Evolutionary conservation across 35 echinoderm and acorn worm species (phyloP), one percentile per base, ranked within the genome.

Genomic region (Heliocidaris tuberculata): DNA sequence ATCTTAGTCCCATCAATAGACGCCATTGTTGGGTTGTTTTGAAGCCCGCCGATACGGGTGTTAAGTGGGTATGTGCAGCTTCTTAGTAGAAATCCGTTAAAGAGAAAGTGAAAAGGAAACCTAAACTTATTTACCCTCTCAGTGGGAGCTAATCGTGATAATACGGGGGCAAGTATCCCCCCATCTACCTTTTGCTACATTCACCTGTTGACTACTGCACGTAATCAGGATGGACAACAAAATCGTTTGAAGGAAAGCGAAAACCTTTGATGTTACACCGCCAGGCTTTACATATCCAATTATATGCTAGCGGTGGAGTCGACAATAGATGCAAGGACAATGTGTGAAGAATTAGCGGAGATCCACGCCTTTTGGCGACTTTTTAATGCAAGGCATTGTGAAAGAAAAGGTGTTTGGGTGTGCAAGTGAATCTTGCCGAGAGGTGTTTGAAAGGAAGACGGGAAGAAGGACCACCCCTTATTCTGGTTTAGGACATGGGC

Each of bases 351-450:
- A 47, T 89, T 89, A 89, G 31, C 8, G 47, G 87, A 89, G 47
- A 47, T 89, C 35, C 29, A 89, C 47, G 87, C 87, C 24, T 32
- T 21, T 48, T 89, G 87, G 31, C 24, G 87, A 47, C 1, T 89
- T 32, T 89, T 89, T 89, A 24, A 13, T 42, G 47, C 87, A 32
- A 89, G 4, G 15, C 35, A 15, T 89, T 48, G 47, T 89, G 31
- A 78, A 78, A 47, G 87, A 32, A 89, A 89, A 89, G 31, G 31
- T 89, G 87, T 89, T 89, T 89, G 87, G 87, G 87, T 89, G 87
- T 1, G 24, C 87, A 30, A 6, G 9, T 89, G 12, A 48, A 30
- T 17, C 31, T 32, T 88, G 86, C 31, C 4, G 86, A 88, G 31
- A 48, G 86, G 10, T 88, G 12, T 32, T 88, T 47, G 12, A 48